Conservation (phyloP, 2,888 invertebrate species). For the Meghimatium bilineatum region DNA sequence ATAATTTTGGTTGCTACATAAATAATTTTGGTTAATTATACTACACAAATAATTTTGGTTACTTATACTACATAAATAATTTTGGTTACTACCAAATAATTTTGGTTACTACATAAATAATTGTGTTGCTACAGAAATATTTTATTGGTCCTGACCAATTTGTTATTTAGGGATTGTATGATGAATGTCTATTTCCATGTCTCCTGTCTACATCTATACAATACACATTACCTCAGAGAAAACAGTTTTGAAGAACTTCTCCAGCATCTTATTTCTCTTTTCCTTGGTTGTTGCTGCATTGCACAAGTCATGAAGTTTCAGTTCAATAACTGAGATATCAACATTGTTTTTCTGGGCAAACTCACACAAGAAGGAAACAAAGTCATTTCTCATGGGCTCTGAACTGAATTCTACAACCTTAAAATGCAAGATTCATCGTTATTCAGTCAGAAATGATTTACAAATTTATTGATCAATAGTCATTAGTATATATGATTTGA, state of each 20-base stretch:
- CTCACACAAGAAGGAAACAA: constrained; percentile 57
- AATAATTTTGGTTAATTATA: no score
- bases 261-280: constrained; percentile 70
- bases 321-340: constrained; percentile 55
- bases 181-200: background rate
- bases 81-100: no score
- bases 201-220: background rate
- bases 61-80: no score
- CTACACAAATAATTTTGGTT: no score
- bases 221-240: constrained; percentile 64
- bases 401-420: constrained; percentile 67
- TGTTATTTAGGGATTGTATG: no score
- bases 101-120: no score
- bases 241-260: constrained; percentile 73
- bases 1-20: no score
- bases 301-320: constrained; percentile 60
- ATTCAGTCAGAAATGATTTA: background rate
- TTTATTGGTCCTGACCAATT: no score
- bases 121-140: no score
- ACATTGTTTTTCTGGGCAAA: constrained; percentile 53
- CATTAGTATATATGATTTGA: no score
- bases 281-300: constrained; percentile 69
- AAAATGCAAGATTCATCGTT: background rate
- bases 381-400: constrained; percentile 59
- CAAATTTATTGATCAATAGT: background rate